phyloP scores from a whole-genome alignment of 2,888 invertebrate genomes.

The Temnothorax rugatulus region DNA sequence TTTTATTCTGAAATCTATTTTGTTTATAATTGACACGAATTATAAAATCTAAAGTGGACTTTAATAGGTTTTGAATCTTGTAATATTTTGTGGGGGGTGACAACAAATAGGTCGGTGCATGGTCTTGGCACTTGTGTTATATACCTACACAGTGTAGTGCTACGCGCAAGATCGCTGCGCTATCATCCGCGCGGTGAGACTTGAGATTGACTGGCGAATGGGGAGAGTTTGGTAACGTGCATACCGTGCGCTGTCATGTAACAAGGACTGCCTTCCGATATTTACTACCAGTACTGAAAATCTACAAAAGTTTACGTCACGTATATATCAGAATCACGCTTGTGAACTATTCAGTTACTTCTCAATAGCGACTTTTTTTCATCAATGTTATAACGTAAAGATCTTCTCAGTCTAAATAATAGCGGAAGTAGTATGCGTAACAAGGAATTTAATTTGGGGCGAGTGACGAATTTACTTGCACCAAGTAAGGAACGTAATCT shows the following conservation, averaged over 20 bases:
- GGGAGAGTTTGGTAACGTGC: background rate
- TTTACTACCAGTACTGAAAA: too few relatives aligned
- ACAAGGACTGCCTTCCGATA: background rate
- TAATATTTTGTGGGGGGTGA: background rate
- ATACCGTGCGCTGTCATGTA: background rate
- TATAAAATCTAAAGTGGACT: background rate
- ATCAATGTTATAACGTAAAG: background rate
- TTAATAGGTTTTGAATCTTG: background rate
- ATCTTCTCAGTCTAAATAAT: constrained; percentile 19
- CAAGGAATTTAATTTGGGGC: constrained; percentile 30
- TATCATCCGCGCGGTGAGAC: too few relatives aligned
- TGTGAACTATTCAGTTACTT: too few relatives aligned
- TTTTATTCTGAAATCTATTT: background rate
- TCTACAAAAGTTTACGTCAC: too few relatives aligned
- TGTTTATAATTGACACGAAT: background rate
- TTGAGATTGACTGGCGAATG: background rate
- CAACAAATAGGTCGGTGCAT: too few relatives aligned
- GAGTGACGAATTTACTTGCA: background rate
- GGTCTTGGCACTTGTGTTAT: too few relatives aligned
- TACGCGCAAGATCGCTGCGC: too few relatives aligned
- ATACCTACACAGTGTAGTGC: too few relatives aligned
- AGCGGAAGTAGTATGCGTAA: background rate
- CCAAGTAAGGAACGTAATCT: constrained; percentile 19
- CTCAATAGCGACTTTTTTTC: background rate
- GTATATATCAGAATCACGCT: too few relatives aligned